A percentile compares a stretch with the other conserved stretches of the same genome.
These are phyloP conservation scores for Blomia tropicalis DNA, from an alignment of 2,888 invertebrate species.

Conservation along the genomic window DNA sequence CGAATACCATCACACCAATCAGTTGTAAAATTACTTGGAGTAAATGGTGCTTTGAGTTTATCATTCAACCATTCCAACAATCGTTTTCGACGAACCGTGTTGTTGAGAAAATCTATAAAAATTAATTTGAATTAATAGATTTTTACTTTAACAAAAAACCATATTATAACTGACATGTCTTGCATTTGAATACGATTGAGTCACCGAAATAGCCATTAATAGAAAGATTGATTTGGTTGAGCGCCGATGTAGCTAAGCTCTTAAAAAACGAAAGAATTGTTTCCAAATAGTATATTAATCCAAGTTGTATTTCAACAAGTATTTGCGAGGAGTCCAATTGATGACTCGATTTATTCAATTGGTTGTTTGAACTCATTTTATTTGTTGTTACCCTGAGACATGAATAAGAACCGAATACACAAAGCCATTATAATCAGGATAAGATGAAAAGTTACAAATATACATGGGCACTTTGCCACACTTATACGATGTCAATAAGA, in stretches of 20 bases:
- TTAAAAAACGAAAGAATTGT: not conserved
- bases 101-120: constrained; percentile 17
- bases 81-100: constrained; percentile 11
- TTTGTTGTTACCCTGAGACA: too few species aligned
- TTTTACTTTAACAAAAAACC: not conserved
- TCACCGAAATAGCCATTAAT: not conserved
- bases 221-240: not conserved
- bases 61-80: constrained; percentile 26
- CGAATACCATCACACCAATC: constrained; percentile 36
- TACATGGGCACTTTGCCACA: too few species aligned
- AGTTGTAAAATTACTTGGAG: constrained; percentile 32
- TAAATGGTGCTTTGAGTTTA: constrained; percentile 17
- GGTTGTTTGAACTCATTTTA: not conserved
- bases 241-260: not conserved
- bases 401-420: too few species aligned
- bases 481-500: too few species aligned
- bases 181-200: constrained; percentile 1
- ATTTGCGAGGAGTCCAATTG: not conserved
- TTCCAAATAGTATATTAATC: constrained; percentile 8
- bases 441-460: too few species aligned
- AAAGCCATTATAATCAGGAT: too few species aligned
- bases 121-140: too few species aligned
- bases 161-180: constrained; percentile 14
- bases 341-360: not conserved
- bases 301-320: constrained; percentile 4